phyloP scores from a whole-genome alignment of 2,113 vertebrate genomes.

The Leiothrix lutea region DNA sequence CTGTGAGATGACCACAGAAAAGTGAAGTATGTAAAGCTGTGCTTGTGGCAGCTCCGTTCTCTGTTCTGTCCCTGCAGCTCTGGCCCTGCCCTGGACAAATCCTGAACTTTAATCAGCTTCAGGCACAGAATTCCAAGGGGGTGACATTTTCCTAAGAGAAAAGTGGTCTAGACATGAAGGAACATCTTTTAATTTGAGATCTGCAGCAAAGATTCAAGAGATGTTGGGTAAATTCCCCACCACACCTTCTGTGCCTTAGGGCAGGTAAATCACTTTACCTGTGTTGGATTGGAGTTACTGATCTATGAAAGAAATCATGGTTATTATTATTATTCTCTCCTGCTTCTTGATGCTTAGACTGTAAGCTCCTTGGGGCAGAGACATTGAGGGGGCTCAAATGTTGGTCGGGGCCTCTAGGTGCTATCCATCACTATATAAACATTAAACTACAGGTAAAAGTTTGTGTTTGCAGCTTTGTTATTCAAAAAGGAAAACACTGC shows the following conservation, averaged over 20 bases:
- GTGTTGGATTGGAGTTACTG: not conserved
- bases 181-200: not conserved
- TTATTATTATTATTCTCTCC: not conserved
- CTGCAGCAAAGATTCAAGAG: not conserved
- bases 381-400: conserved; percentile 28
- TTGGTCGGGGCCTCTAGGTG: conserved; percentile 48
- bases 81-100: not conserved
- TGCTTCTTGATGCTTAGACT: conserved; percentile 48
- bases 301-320: not conserved
- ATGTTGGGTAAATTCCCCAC: not conserved
- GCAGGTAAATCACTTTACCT: conserved; percentile 8
- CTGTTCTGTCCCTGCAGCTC: not conserved
- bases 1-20: not conserved
- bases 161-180: not conserved
- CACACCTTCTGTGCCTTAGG: not conserved
- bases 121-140: not conserved
- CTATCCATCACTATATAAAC: conserved; percentile 52
- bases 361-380: conserved; percentile 65
- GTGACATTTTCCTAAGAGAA: not conserved
- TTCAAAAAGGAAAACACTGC: not conserved
- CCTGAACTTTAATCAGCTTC: not conserved
- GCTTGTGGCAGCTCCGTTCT: not conserved
- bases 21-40: not conserved
- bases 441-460: conserved; percentile 63
- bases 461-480: conserved; percentile 33